These are phyloP conservation scores for Caenorhabditis uteleia DNA, from an alignment of 2,888 invertebrate genomes.

Conservation along the genomic window DNA sequence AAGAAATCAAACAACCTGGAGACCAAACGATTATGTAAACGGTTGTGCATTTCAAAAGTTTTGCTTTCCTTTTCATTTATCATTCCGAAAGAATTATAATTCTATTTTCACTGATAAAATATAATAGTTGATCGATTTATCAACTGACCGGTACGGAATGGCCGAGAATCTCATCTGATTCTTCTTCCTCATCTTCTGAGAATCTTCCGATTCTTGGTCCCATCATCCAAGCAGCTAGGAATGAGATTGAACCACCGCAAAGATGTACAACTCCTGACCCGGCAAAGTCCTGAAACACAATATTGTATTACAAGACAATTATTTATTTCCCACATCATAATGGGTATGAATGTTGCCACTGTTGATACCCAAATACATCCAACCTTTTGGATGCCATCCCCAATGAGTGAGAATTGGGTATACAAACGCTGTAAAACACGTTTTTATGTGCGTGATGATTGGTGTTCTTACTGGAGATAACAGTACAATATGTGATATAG, in stretches of 20 bases:
- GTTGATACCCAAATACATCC: slow-evolving; percentile 58
- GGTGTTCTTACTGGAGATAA: slow-evolving; percentile 72
- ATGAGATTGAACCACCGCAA: slow-evolving; percentile 64
- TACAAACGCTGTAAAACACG: slow-evolving; percentile 46
- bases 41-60: too few relatives aligned
- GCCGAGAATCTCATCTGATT: slow-evolving; percentile 69
- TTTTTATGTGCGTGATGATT: background rate
- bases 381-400: slow-evolving; percentile 63
- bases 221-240: slow-evolving; percentile 70
- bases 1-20: too few relatives aligned
- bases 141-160: slow-evolving; percentile 72
- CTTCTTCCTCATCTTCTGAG: slow-evolving; percentile 58
- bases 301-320: background rate
- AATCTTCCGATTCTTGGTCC: slow-evolving; percentile 74
- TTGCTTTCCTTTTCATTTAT: too few relatives aligned
- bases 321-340: slow-evolving; percentile 40
- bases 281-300: slow-evolving; percentile 72
- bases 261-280: slow-evolving; percentile 74
- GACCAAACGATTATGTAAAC: too few relatives aligned
- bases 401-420: slow-evolving; percentile 66
- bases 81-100: too few relatives aligned
- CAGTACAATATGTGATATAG: slow-evolving; percentile 73
- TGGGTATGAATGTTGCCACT: slow-evolving; percentile 44
- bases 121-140: too few relatives aligned
- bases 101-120: too few relatives aligned